Percentiles rank a stretch among this genome's conserved stretches.
phyloP scores from a whole-genome alignment of 1,140 invertebrate genomes.

The Maniola jurtina region DNA sequence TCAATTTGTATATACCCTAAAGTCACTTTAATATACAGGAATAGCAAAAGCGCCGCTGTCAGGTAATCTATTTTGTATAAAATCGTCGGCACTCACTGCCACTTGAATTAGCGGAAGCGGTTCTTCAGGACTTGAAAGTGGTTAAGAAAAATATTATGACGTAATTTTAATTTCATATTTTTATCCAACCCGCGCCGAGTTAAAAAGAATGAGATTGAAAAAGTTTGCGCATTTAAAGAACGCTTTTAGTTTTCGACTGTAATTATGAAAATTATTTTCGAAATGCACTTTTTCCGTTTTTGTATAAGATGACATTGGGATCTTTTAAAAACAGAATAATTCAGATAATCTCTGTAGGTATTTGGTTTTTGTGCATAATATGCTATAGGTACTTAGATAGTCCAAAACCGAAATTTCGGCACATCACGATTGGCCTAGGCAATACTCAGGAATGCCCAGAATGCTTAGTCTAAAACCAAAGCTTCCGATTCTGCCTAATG shows the following conservation, averaged over 20 bases:
- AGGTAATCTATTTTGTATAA: constrained; percentile 44
- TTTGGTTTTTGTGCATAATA: neutral
- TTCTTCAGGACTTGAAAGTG: constrained; percentile 24
- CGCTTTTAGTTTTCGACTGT: constrained; percentile 18
- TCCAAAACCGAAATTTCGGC: too few relatives aligned
- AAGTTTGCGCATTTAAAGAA: constrained; percentile 18
- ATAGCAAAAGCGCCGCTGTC: constrained; percentile 37
- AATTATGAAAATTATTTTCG: constrained; percentile 12
- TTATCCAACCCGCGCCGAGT: constrained; percentile 15
- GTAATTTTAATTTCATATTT: constrained; percentile 30
- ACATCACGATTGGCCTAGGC: too few relatives aligned
- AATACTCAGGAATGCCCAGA: too few relatives aligned
- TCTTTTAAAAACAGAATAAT: neutral
- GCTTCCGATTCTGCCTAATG: too few relatives aligned
- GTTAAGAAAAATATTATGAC: constrained; percentile 30
- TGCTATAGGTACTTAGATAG: too few relatives aligned
- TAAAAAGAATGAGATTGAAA: constrained; percentile 27
- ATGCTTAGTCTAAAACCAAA: too few relatives aligned
- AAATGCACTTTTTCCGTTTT: constrained; percentile 15
- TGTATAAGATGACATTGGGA: constrained; percentile 1
- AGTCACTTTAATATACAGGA: constrained; percentile 36
- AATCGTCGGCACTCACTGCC: constrained; percentile 22
- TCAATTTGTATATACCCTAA: neutral
- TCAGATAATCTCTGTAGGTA: neutral
- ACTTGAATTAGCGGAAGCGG: constrained; percentile 28